phyloP scores from a whole-genome alignment of 2,113 vertebrate genomes.

The Anguilla japonica region DNA sequence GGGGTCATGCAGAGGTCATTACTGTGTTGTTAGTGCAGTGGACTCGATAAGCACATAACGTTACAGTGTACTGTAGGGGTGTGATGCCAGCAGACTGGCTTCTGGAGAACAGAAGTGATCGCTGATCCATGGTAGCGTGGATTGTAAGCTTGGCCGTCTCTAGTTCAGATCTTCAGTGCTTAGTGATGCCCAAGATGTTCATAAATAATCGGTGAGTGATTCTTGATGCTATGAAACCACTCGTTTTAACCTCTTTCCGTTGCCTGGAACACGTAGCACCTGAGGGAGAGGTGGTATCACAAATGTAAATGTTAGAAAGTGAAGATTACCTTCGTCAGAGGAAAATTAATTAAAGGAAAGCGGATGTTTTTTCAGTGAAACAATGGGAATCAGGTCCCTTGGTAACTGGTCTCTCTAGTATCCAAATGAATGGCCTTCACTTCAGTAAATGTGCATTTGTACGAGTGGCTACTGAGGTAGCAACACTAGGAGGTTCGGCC shows the following conservation, averaged over 20 bases:
- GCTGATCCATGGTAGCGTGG: background rate
- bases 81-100: background rate
- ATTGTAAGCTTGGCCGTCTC: background rate
- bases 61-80: too few species aligned
- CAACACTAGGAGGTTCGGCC: background rate
- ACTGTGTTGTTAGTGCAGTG: background rate
- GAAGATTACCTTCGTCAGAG: background rate
- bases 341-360: background rate
- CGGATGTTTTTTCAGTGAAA: background rate
- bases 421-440: background rate
- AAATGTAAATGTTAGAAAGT: background rate
- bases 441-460: background rate
- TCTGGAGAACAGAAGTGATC: background rate
- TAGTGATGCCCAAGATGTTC: background rate
- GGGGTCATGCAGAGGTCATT: background rate
- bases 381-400: background rate
- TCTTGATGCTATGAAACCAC: too few species aligned
- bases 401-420: background rate
- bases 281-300: too few species aligned
- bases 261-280: background rate
- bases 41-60: background rate
- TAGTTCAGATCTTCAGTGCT: background rate
- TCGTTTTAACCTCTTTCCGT: background rate
- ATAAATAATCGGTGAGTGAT: background rate
- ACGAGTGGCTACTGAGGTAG: background rate